Base-by-base conservation (phyloP, 2,113 vertebrate genomes). In the Charadrius vociferus region DNA sequence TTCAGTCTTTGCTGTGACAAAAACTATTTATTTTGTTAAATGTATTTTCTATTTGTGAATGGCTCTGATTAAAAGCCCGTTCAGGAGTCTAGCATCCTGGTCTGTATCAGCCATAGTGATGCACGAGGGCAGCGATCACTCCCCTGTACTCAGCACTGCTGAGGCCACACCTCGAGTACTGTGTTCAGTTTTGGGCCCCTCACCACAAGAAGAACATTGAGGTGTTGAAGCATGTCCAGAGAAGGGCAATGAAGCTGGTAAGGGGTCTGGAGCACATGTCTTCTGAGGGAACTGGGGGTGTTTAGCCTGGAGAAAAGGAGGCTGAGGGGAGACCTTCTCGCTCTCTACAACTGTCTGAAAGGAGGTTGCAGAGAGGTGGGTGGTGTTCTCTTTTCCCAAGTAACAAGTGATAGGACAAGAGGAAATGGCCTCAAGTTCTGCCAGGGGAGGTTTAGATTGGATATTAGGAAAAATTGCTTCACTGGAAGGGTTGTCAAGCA, bases 361-460 rank as follows among this genome's bases (percentile, higher is more conserved):
- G 50, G 68, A 26, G 68, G 9, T 1, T 26, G 52, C 6, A 36
- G 58, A 2, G 7, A 50, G 52, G 41, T 41, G 39, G 39, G 39
- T 10, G 39, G 9, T 41, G 39, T 41, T 41, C 14, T 73, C 24
- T 68, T 61, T 8, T 81, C 53, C 36, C 24, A 29, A 5, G 36
- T 5, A 47, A 52, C 29, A 27, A 45, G 22, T 2, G 12, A 32
- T 8, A 14, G 29, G 36, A 52, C 2, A 4, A 67, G 52, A 72
- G 20, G 29, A 83, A 74, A 43, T 0, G 1, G 26, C n/a, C 30
- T 83, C 41, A 27, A 4, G n/a, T 39, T 77, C 8, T 1, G 0
- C 9, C 37, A 52, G 18, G 39, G 21, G 14, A 36, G 53, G 29
- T 62, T 68, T 73, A 73, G 58, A 8, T 29, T 56, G 36, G 36